Evolutionary conservation across 2,797 vertebrate species (phyloP), one percentile per base, ranked within the genome.

Genomic region (Gallirallus australis): DNA sequence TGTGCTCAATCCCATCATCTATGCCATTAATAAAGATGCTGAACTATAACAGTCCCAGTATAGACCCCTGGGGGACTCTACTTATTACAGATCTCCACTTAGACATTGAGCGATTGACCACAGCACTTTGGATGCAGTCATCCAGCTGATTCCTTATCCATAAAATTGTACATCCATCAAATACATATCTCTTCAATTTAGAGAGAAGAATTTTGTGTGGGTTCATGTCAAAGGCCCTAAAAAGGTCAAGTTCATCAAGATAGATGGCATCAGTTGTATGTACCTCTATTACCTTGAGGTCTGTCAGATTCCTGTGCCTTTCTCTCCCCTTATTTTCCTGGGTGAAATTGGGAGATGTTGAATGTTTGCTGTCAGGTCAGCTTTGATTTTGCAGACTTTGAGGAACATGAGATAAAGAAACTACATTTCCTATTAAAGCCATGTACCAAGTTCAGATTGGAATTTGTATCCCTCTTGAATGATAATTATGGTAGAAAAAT

Each of bases 271-370:
- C 23, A 39, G 8, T 78, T 75, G 11, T 42, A 24, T 2, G 2
- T n/a, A 50, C 4, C 35, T n/a, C 9, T 24, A 20, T 23, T 27
- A 37, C 7, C 33, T 79, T 0, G 1, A 45, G 2, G 0, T 56
- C 42, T 85, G 31, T 21, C 31, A 50, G 12, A 45, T 76, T 57
- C 11, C 27, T 64, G 5, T 57, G 30, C 8, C 24, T 42, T 50
- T 82, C 21, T 35, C 39, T 53, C 35, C 24, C 3, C 2, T 68
- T 68, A 17, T 59, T 53, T 33, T 40, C 12, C 16, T n/a, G 27
- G 1, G 1, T 50, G 25, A 63, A 89, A 7, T 2, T 76, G 28
- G 14, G 47, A 76, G 20, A 47, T 50, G 13, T 11, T 24, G 18
- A 54, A 70, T 69, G 1, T 18, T 48, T 82, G 7, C 45, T 60